Base-by-base conservation (phyloP, 1,140 invertebrate genomes). In the Bombus balteatus region DNA sequence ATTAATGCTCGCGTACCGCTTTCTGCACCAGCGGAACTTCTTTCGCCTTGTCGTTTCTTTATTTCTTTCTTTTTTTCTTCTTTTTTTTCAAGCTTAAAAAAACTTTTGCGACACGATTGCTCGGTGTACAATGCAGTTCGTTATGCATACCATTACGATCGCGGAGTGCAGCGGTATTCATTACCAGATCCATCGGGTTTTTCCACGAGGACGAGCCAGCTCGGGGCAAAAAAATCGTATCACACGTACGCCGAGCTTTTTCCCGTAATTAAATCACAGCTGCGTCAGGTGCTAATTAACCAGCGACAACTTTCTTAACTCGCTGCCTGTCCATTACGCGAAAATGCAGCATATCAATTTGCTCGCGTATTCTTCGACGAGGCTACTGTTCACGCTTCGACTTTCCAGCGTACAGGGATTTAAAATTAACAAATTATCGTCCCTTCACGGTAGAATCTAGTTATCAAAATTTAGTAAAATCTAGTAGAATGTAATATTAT, bases 261-360 rank as follows among this genome's bases (percentile, higher is more conserved):
- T 68, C 81, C 37, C 72, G 68, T 83, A 83, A 83, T 83, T 77
- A 74, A 39, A 62, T 57, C 72, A 43, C 32, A 2, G 0, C 25
- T 1, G 4, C 28, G 5, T 32, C 53, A 25, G 10, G 39, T 10
- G 57, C 28, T 83, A 83, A 83, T 83, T 76, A 76, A 15, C 59
- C 57, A 5, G 73, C 34, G 81, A 77, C 59, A 83, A 83, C 34
- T 77, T 77, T 77, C 73, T 77, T 53, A 25, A 53, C 28, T 53
- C 43, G 62, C 34, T 70, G 53, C n/a, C 34, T 32, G 12, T 53
- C 73, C 73, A 32, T 68, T 70, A 41, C 4, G 3, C 37, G 25
- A 39, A 77, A 57, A 57, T 47, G 43, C 9, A 4, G 9, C 32
- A 12, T 6, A 77, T 83, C 53, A 76, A 76, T 65, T 47, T 57